phyloP scores from a whole-genome alignment of 1,140 invertebrate species.

The Ylistrum balloti region DNA sequence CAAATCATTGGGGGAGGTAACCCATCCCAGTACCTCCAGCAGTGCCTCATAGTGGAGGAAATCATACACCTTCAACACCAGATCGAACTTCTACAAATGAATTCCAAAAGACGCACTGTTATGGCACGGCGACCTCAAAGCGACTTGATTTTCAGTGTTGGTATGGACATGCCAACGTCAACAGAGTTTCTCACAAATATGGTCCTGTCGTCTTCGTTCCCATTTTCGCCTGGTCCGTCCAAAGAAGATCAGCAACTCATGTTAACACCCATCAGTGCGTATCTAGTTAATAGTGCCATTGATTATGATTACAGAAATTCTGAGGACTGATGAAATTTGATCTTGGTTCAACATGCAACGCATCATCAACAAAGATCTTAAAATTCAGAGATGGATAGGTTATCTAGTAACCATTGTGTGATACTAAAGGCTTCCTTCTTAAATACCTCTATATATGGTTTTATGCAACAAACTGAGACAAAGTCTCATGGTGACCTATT shows the following conservation, averaged over 20 bases:
- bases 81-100: slow-evolving; percentile 65
- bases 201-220: slow-evolving; percentile 81
- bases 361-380: not conserved
- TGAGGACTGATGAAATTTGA: slow-evolving; percentile 49
- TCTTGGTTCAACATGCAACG: not conserved
- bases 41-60: slow-evolving; percentile 81
- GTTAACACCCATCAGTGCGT: slow-evolving; percentile 71
- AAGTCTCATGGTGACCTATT: too few species aligned
- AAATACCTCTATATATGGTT: too few species aligned
- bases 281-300: slow-evolving; percentile 72
- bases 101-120: slow-evolving; percentile 44
- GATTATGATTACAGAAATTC: slow-evolving; percentile 67
- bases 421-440: too few species aligned
- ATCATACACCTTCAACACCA: slow-evolving; percentile 76
- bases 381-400: too few species aligned
- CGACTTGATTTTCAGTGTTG: slow-evolving; percentile 79
- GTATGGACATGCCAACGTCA: slow-evolving; percentile 66
- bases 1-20: slow-evolving; percentile 91
- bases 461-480: too few species aligned
- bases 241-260: slow-evolving; percentile 68
- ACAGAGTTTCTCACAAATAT: slow-evolving; percentile 71
- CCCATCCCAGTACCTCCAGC: slow-evolving; percentile 86
- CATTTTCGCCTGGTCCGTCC: slow-evolving; percentile 74
- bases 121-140: slow-evolving; percentile 70
- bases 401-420: too few species aligned